phyloP scores from a whole-genome alignment of 35 echinoderm and acorn worm genomes.

The Ophioderma brevispina region DNA sequence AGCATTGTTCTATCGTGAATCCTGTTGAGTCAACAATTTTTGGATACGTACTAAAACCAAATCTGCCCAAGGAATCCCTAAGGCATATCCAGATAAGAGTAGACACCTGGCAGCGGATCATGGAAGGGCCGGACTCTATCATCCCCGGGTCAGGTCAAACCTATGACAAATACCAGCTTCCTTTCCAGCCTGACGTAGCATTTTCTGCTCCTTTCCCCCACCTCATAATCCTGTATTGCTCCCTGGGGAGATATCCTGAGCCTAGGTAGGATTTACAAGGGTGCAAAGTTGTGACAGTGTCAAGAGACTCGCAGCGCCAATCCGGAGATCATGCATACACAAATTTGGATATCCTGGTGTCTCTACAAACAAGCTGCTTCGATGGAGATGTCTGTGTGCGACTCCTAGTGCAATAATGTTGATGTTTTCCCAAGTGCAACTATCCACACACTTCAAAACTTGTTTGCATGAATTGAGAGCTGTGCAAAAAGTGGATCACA shows the following conservation, averaged over 20 bases:
- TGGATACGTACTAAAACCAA: too few species aligned
- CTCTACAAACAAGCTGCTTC: neutral
- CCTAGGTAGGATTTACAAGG: neutral
- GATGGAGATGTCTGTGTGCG: neutral
- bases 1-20: neutral
- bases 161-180: neutral
- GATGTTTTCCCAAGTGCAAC: too few species aligned
- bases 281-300: slow-evolving; percentile 5
- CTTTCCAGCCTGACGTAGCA: neutral
- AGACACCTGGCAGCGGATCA: neutral
- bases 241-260: neutral
- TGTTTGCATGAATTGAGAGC: too few species aligned
- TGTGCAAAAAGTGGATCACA: too few species aligned
- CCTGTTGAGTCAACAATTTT: neutral
- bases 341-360: neutral
- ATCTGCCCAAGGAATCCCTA: too few species aligned
- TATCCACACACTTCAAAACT: too few species aligned
- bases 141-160: neutral
- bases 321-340: neutral
- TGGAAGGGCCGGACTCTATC: neutral
- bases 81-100: too few species aligned
- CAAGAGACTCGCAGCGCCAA: neutral
- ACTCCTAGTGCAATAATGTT: too few species aligned
- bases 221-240: neutral
- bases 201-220: neutral